A percentile compares a stretch with the other conserved stretches of the same genome.
These are phyloP conservation scores for Orchestes rusci DNA, from an alignment of 2,888 invertebrate genomes.

Conservation along the genomic window DNA sequence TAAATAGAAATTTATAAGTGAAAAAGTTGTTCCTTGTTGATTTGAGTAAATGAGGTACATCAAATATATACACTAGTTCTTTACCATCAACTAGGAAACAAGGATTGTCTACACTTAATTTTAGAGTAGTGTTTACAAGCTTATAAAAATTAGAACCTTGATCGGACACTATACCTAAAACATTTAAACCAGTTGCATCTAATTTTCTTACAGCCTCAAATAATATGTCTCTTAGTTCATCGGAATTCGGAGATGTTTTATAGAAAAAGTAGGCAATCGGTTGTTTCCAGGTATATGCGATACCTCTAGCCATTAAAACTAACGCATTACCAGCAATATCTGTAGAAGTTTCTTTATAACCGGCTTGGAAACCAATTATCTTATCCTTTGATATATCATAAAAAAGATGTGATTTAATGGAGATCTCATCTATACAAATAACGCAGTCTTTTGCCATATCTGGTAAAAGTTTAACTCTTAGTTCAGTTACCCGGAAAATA, in stretches of 20 bases:
- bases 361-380: background rate
- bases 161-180: conserved; percentile 17
- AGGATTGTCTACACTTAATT: background rate
- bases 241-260: conserved; percentile 5
- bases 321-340: conserved; percentile 7
- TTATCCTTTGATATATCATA: conserved; percentile 1
- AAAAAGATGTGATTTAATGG: conserved; percentile 3
- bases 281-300: conserved; percentile 10
- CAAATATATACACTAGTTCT: conserved; percentile 12
- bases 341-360: background rate
- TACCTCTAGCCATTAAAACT: conserved; percentile 11
- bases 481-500: background rate
- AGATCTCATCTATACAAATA: background rate
- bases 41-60: conserved; percentile 20
- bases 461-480: conserved; percentile 5
- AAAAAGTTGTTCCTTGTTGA: conserved; percentile 22
- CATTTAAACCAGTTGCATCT: conserved; percentile 15
- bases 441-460: conserved; percentile 1
- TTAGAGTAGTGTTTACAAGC: conserved; percentile 8
- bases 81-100: background rate
- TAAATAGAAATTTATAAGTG: conserved; percentile 11
- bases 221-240: conserved; percentile 21
- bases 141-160: conserved; percentile 21
- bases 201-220: conserved; percentile 17
- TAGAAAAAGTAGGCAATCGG: conserved; percentile 23